Base-by-base conservation (phyloP, 2,113 vertebrate species). In the Tragelaphus scriptus region DNA sequence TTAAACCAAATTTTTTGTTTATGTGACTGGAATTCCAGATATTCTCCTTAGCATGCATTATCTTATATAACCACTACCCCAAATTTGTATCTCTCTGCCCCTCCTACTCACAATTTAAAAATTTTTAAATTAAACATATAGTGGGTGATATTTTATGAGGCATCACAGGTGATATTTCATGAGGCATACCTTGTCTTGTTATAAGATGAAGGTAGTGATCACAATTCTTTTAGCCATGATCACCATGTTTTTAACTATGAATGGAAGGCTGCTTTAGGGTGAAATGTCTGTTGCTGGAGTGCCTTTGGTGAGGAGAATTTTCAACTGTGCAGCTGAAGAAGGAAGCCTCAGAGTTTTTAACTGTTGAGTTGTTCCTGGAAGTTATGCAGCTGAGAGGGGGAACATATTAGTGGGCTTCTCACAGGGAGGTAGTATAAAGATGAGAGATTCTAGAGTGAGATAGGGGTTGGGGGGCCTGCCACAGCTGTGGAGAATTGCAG, bases 401-500 rank as follows among this genome's bases (percentile, higher is more conserved):
- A 32, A n/a, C 90, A 28, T 79, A 80, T 93, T 88, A 90, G 85
- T 71, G 26, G 9, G 10, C 11, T 92, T 95, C 79, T 95, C 21
- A 56, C 53, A 68, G 58, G 15, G 26, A 95, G 56, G 85, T 30
- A 5, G 13, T 51, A 13, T 88, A 71, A 88, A 97, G 56, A 71
- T 16, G 25, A 77, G n/a, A 95, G 32, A 58, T 19, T 28, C 47
- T 51, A 59, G 47, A 68, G 8, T 58, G 16, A 11, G 85, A 81
- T 51, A 25, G 13, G 40, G 53, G 44, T 28, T 9, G 3, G n/a
- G 30, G 25, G 25, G 44, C 2, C 55, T 79, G 23, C 61, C 61
- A 61, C 94, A 96, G 82, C 89, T 95, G 71, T 84, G 30, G 88
- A 28, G 77, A 96, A 95, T 36, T 36, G 61, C 15, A 92, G 17